A percentile compares a stretch with the other conserved stretches of the same genome.
Evolutionary conservation across 2,797 vertebrate genomes (phyloP).

Genomic region (Graptemys geographica): DNA sequence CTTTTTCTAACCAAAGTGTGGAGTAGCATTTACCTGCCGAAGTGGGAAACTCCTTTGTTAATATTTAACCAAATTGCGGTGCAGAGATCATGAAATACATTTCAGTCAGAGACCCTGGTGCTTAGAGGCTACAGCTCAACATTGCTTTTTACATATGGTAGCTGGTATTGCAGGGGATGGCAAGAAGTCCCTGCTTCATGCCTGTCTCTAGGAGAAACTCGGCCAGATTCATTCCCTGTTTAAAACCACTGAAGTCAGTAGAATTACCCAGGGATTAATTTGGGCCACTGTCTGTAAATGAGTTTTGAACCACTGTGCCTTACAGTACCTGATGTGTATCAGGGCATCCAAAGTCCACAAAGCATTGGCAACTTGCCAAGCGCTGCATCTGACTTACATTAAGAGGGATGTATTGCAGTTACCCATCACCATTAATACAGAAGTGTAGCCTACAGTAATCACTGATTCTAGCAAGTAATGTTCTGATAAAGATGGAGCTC

Average conservation of each 20-base stretch:
- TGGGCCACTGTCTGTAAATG: neutral
- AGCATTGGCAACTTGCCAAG: neutral
- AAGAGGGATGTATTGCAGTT: neutral
- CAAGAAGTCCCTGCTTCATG: neutral
- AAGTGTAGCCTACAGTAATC: neutral
- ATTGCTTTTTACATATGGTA: neutral
- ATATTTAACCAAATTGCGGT: neutral
- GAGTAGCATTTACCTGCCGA: neutral
- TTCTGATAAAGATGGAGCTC: neutral
- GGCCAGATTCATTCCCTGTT: neutral
- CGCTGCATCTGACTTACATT: neutral
- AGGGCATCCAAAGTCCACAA: neutral
- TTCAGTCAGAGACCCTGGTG: neutral
- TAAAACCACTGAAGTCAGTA: neutral
- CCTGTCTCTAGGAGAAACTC: neutral
- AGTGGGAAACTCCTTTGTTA: neutral
- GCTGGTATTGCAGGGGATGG: neutral
- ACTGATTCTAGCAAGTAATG: neutral
- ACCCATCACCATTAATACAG: neutral
- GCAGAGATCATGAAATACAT: neutral
- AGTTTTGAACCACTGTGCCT: neutral
- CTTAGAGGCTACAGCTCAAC: neutral
- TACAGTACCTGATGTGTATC: neutral
- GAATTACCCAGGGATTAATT: rapidly evolving
- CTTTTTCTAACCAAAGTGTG: neutral